Conservation (phyloP, 1,140 invertebrate genomes). For the Nephotettix cincticeps region DNA sequence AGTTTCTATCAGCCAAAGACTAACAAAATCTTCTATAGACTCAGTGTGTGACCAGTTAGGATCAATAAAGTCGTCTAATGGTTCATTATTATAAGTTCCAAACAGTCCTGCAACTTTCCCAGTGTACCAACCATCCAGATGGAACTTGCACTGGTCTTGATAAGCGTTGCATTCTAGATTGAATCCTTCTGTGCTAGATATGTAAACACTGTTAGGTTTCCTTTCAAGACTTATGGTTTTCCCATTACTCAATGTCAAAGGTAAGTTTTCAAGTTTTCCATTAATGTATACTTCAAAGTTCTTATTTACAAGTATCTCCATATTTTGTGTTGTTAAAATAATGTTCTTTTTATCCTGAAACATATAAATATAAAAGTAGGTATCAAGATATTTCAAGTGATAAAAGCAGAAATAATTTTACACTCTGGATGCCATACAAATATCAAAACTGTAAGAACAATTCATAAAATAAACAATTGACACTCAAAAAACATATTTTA, state of each 20-base stretch:
- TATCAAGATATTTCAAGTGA: too few relatives aligned
- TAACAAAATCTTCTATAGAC: background rate
- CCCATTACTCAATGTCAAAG: background rate
- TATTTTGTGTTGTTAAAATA: background rate
- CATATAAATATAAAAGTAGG: background rate
- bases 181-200: background rate
- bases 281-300: constrained; percentile 3
- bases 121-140: constrained; percentile 67
- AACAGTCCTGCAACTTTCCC: constrained; percentile 81
- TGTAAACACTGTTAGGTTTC: background rate
- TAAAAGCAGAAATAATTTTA: too few relatives aligned
- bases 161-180: constrained; percentile 3
- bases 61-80: constrained; percentile 69
- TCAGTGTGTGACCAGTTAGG: constrained; percentile 47
- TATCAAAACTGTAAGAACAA: too few relatives aligned
- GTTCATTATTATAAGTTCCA: constrained; percentile 86
- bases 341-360: constrained; percentile 7
- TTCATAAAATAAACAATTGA: too few relatives aligned
- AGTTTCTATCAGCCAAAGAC: background rate
- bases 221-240: background rate
- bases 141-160: constrained; percentile 1
- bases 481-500: too few relatives aligned
- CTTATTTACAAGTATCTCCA: background rate
- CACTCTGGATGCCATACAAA: too few relatives aligned
- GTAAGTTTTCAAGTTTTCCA: background rate